Evolutionary conservation across 2,888 invertebrate genomes (phyloP).

Genomic region (Drosophila mercatorum): DNA sequence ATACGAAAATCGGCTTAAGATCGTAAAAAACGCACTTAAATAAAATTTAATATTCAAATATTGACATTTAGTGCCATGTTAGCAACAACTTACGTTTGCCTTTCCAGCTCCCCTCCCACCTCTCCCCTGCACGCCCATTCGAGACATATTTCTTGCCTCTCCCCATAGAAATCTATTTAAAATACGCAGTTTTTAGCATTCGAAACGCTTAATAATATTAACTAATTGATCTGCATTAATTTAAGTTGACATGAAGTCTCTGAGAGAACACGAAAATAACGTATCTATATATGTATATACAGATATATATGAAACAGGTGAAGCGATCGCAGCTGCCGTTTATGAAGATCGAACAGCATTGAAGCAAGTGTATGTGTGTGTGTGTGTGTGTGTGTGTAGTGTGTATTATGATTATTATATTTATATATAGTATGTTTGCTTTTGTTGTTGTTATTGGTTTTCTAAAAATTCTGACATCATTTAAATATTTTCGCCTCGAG

Average conservation of each 20-base stretch:
- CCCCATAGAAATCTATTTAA: constrained; percentile 51
- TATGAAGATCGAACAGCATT: constrained; percentile 48
- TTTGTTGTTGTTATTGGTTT: constrained; percentile 34
- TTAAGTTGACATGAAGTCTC: constrained; percentile 64
- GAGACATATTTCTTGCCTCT: constrained; percentile 27
- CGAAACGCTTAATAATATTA: constrained; percentile 75
- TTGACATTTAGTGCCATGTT: constrained; percentile 82
- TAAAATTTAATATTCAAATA: constrained; percentile 81
- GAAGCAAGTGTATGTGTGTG: constrained; percentile 28
- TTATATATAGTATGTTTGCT: constrained; percentile 45
- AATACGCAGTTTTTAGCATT: constrained; percentile 60
- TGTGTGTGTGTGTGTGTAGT: constrained; percentile 43
- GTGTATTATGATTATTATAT: constrained; percentile 75
- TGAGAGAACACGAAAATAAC: constrained; percentile 14
- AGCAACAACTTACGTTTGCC: constrained; percentile 74
- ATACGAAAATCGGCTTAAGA: constrained; percentile 78
- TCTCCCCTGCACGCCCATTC: constrained; percentile 8
- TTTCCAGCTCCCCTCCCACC: constrained; percentile 22
- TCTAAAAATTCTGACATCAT: constrained; percentile 80
- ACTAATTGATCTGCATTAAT: constrained; percentile 82
- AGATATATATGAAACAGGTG: constrained; percentile 42
- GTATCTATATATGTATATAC: neutral
- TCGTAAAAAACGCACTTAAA: constrained; percentile 82
- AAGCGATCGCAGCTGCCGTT: constrained; percentile 48
- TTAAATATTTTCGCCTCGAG: constrained; percentile 76